Conservation (phyloP, 2,113 vertebrate genomes). For the Pelvicachromis taeniatus region DNA sequence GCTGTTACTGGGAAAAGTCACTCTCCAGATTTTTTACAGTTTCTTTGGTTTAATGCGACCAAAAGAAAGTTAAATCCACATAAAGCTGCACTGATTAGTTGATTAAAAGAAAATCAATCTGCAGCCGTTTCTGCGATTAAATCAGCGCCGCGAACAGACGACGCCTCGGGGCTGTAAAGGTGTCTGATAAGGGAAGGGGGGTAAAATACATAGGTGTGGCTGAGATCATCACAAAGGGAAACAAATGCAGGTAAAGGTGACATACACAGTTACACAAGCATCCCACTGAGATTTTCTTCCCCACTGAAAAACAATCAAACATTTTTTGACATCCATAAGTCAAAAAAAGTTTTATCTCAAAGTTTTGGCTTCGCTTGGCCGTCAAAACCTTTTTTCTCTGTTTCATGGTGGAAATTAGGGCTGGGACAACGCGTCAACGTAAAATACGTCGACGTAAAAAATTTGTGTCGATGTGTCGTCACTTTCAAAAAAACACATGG, state of each 20-base stretch:
- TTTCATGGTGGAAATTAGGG: too few relatives aligned
- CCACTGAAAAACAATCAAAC: neutral
- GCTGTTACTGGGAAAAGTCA: neutral
- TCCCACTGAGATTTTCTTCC: rapidly evolving
- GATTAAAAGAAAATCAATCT: neutral
- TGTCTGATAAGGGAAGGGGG: neutral
- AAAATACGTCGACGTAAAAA: too few relatives aligned
- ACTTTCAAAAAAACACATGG: too few relatives aligned
- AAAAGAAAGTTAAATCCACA: neutral
- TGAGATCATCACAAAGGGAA: neutral
- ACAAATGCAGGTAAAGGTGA: neutral
- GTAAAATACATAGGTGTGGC: neutral
- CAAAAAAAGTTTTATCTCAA: neutral
- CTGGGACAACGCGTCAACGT: too few relatives aligned
- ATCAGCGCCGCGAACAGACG: neutral
- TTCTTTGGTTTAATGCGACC: neutral
- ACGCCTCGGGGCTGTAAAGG: neutral
- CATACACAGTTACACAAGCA: neutral
- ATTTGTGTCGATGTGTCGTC: too few relatives aligned
- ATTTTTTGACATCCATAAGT: neutral
- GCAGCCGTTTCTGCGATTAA: neutral
- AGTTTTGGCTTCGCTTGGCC: neutral
- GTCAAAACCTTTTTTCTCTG: too few relatives aligned
- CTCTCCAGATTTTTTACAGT: neutral
- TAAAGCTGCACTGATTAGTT: rapidly evolving